phyloP scores from a whole-genome alignment of 2,113 vertebrate genomes.

The Aramus guarauna region DNA sequence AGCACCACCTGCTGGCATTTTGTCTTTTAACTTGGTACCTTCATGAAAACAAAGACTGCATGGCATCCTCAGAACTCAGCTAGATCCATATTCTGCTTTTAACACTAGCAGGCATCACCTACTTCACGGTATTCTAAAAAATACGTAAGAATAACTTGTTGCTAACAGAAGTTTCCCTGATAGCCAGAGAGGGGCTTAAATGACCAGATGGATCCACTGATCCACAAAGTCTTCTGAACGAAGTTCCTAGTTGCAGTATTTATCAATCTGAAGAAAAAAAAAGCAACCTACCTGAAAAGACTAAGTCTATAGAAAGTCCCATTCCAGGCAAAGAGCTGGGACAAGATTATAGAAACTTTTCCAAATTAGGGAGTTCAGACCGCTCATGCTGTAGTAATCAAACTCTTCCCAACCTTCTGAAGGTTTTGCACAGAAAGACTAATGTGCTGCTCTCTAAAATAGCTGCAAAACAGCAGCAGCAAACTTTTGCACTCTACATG shows the following conservation, averaged over 20 bases:
- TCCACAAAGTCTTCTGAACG: neutral
- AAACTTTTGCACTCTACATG: neutral
- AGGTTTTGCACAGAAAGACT: neutral
- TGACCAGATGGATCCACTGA: neutral
- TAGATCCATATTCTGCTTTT: neutral
- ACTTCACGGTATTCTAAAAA: neutral
- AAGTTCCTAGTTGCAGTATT: neutral
- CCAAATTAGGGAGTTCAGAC: neutral
- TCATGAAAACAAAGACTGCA: neutral
- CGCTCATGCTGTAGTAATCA: neutral
- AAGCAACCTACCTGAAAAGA: neutral
- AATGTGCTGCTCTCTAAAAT: neutral
- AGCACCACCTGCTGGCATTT: slow-evolving; percentile 16
- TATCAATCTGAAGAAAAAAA: neutral
- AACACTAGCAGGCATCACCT: neutral
- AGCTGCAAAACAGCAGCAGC: neutral
- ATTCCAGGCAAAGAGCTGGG: neutral
- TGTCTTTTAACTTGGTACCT: neutral
- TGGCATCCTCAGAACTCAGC: neutral
- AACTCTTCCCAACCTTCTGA: neutral
- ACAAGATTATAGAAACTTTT: neutral
- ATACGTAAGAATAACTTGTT: accelerated
- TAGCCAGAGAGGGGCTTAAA: neutral
- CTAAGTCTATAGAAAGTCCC: neutral
- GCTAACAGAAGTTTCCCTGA: neutral